phyloP scores from a whole-genome alignment of 2,888 invertebrate genomes.

The Apomyelois bistriatella region DNA sequence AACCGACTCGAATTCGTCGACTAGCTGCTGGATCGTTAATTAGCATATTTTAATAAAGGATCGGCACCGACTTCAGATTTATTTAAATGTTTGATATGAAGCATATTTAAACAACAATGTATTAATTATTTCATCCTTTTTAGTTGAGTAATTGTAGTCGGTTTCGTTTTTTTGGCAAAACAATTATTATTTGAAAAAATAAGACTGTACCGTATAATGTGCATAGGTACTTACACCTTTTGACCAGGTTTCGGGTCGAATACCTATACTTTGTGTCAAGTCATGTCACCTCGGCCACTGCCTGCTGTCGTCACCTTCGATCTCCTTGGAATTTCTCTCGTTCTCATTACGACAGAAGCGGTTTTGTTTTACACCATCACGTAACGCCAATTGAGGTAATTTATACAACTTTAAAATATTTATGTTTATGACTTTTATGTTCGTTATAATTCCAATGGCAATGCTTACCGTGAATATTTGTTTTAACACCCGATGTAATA shows the following conservation, averaged over 20 bases:
- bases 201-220: too few relatives aligned
- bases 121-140: too few relatives aligned
- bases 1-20: too few relatives aligned
- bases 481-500: too few relatives aligned
- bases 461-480: background rate
- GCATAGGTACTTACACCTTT: background rate
- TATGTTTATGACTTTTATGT: slow-evolving; percentile 3
- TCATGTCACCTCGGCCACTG: slow-evolving; percentile 30
- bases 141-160: too few relatives aligned
- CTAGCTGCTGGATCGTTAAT: too few relatives aligned
- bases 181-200: too few relatives aligned
- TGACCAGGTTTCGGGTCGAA: background rate
- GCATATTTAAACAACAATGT: too few relatives aligned
- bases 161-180: too few relatives aligned
- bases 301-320: slow-evolving; percentile 22
- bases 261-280: slow-evolving; percentile 34
- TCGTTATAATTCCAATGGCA: slow-evolving; percentile 3
- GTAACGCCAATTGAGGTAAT: slow-evolving; percentile 12
- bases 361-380: slow-evolving; percentile 12
- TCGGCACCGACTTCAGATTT: too few relatives aligned
- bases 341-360: slow-evolving; percentile 26
- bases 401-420: slow-evolving; percentile 8
- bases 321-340: slow-evolving; percentile 33
- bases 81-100: too few relatives aligned
- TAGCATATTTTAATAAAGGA: too few relatives aligned